Conservation (phyloP, 2,113 vertebrate genomes). For the Beaufortia kweichowensis region DNA sequence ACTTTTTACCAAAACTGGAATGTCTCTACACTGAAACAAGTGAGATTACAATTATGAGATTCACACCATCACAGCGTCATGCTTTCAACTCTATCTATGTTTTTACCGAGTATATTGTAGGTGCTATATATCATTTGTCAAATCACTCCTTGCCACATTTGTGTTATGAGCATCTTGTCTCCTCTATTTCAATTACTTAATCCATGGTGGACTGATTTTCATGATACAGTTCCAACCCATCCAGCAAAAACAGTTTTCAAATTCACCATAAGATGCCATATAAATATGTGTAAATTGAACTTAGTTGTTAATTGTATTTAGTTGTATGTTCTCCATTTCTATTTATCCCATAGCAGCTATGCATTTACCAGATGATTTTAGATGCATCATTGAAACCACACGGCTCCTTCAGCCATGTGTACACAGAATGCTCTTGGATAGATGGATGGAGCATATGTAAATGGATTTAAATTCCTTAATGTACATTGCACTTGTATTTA, state of each 20-base stretch:
- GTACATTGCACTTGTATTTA: slow-evolving; percentile 45
- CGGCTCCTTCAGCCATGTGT: slow-evolving; percentile 44
- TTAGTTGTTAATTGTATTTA: too few relatives aligned
- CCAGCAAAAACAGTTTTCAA: slow-evolving; percentile 6
- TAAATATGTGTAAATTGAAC: slow-evolving; percentile 40
- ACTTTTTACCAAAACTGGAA: background rate
- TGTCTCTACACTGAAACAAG: background rate
- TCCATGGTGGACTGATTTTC: slow-evolving; percentile 9
- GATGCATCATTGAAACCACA: slow-evolving; percentile 49
- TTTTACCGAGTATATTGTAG: too few relatives aligned
- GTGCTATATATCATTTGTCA: too few relatives aligned
- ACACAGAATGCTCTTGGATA: slow-evolving; percentile 46
- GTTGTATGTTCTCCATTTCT: slow-evolving; percentile 48
- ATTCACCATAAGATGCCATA: background rate
- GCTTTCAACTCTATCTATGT: too few relatives aligned
- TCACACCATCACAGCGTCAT: background rate
- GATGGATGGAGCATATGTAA: slow-evolving; percentile 51
- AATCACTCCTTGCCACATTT: too few relatives aligned
- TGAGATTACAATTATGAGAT: background rate
- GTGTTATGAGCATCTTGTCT: background rate
- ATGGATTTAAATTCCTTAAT: slow-evolving; percentile 57
- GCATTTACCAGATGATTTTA: slow-evolving; percentile 58
- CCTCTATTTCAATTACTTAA: background rate
- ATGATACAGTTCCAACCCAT: background rate
- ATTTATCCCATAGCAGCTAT: slow-evolving; percentile 49